phyloP scores from a whole-genome alignment of 2,888 invertebrate genomes.

The Junonia oenone region DNA sequence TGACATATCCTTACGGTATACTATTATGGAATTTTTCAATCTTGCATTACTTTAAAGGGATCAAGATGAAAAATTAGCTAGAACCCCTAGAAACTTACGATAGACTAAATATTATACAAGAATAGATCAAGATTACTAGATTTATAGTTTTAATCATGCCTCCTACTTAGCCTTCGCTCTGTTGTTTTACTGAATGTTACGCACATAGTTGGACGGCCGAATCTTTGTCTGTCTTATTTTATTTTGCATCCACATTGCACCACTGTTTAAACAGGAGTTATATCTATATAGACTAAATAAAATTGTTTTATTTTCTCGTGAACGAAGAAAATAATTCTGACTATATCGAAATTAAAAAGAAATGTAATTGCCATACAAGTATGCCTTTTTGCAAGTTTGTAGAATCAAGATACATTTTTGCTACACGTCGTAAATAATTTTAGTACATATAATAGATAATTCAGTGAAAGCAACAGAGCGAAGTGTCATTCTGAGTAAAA shows the following conservation, averaged over 20 bases:
- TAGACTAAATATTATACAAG: conserved; percentile 68
- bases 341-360: too few species aligned
- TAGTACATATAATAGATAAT: neutral
- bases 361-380: too few species aligned
- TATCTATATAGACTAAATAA: too few species aligned
- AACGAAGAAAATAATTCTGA: too few species aligned
- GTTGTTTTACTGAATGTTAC: conserved; percentile 38
- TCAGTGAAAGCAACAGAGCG: conserved; percentile 47
- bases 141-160: conserved; percentile 50
- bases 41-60: conserved; percentile 42
- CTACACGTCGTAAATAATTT: neutral
- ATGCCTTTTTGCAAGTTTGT: neutral
- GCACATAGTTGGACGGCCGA: conserved; percentile 57
- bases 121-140: conserved; percentile 65
- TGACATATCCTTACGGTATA: conserved; percentile 40
- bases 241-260: neutral
- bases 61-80: conserved; percentile 61
- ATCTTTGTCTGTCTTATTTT: conserved; percentile 14
- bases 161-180: conserved; percentile 50
- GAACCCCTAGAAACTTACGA: conserved; percentile 61
- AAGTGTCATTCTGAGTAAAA: conserved; percentile 44
- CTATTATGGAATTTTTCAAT: conserved; percentile 40
- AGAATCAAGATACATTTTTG: neutral
- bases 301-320: too few species aligned
- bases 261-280: too few species aligned